phyloP scores from a whole-genome alignment of 1,140 invertebrate species.

The Himalopsyche phryganea region DNA sequence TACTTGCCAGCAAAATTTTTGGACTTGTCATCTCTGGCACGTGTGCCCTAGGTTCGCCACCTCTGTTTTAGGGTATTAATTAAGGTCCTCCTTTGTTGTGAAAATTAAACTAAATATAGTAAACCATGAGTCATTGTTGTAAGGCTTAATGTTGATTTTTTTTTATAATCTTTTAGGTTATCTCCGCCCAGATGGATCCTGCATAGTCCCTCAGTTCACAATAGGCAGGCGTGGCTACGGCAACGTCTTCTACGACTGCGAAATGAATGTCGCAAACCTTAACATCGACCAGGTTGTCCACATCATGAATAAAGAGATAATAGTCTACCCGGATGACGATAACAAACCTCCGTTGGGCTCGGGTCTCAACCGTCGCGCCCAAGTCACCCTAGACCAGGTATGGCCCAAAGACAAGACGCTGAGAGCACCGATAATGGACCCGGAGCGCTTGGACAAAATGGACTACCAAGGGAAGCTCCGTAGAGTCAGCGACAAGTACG shows the following conservation, averaged over 20 bases:
- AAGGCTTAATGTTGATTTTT: too few relatives aligned
- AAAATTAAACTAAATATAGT: too few relatives aligned
- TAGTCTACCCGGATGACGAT: slow-evolving; percentile 67
- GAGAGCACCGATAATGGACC: slow-evolving; percentile 76
- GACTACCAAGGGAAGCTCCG: slow-evolving; percentile 87
- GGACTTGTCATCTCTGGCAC: too few relatives aligned
- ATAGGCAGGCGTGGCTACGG: slow-evolving; percentile 89
- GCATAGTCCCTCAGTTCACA: slow-evolving; percentile 86
- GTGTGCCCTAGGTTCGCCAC: too few relatives aligned
- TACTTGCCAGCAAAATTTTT: too few relatives aligned
- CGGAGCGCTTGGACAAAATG: slow-evolving; percentile 72
- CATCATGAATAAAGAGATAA: slow-evolving; percentile 73
- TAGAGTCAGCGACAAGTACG: slow-evolving; percentile 78
- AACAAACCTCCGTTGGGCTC: slow-evolving; percentile 74
- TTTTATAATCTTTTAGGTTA: too few relatives aligned
- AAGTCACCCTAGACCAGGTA: slow-evolving; percentile 90
- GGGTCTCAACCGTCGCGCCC: slow-evolving; percentile 87
- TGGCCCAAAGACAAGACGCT: slow-evolving; percentile 90
- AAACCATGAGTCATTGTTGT: too few relatives aligned
- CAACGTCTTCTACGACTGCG: slow-evolving; percentile 83
- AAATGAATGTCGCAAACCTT: slow-evolving; percentile 82
- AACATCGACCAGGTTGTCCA: slow-evolving; percentile 84
- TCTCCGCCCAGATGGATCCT: slow-evolving; percentile 69
- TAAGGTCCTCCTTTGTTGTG: too few relatives aligned
- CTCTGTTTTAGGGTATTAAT: too few relatives aligned